A percentile compares a stretch with the other conserved stretches of the same genome.
These are phyloP conservation scores for Ecdyonurus torrentis DNA, from an alignment of 2,888 invertebrate genomes.

Conservation along the genomic window DNA sequence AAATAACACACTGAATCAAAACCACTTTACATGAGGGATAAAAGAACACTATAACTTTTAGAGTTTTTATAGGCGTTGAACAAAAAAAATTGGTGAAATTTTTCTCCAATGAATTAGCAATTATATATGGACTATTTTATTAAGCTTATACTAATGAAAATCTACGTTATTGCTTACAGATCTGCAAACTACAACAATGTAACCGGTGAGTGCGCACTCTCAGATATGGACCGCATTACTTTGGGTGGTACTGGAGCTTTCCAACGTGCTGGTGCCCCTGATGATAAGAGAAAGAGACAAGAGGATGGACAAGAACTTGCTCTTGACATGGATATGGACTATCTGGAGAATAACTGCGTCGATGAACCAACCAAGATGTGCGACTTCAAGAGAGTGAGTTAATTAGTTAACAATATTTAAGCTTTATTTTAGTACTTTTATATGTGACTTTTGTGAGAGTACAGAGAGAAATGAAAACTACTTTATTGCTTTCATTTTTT, in stretches of 20 bases:
- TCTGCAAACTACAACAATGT: conserved; percentile 80
- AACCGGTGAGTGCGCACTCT: conserved; percentile 70
- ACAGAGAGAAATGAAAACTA: neutral
- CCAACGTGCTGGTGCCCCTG: conserved; percentile 34
- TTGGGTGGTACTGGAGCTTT: conserved; percentile 67
- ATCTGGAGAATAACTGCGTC: conserved; percentile 84
- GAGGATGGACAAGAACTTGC: neutral
- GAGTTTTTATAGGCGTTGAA: too few species aligned
- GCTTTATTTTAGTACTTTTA: neutral
- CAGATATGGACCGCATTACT: conserved; percentile 83
- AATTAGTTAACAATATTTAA: conserved; percentile 46
- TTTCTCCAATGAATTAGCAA: too few species aligned
- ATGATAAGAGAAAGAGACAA: neutral
- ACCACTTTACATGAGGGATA: too few species aligned
- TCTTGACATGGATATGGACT: conserved; percentile 37
- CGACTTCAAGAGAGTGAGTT: conserved; percentile 48
- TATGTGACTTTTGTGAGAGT: neutral
- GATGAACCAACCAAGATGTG: conserved; percentile 88
- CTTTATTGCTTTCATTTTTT: neutral
- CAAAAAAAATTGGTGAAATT: too few species aligned
- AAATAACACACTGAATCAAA: too few species aligned
- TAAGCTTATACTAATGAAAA: neutral
- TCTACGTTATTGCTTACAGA: conserved; percentile 32
- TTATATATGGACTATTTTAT: too few species aligned
- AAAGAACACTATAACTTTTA: too few species aligned